Evolutionary conservation across 2,797 vertebrate species (phyloP).

Genomic region (Alfaro cultratus): DNA sequence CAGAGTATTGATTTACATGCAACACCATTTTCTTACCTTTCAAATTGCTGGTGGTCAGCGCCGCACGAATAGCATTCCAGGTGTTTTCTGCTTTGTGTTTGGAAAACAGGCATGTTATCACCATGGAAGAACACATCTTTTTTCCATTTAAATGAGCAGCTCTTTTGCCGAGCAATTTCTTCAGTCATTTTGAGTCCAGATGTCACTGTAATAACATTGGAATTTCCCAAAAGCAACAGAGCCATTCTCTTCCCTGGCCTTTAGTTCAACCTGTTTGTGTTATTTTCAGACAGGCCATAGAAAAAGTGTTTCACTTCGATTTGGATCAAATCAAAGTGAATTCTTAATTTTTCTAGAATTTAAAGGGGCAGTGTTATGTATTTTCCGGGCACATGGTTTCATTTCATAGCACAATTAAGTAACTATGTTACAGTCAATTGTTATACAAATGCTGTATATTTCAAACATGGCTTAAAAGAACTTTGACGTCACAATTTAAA

Average conservation of each 20-base stretch:
- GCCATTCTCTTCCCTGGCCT: conserved; percentile 24
- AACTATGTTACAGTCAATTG: background rate
- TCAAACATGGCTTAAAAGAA: no score
- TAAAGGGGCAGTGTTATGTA: background rate
- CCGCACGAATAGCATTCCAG: conserved; percentile 40
- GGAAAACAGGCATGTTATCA: conserved; percentile 18
- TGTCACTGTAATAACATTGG: conserved; percentile 29
- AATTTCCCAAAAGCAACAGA: conserved; percentile 35
- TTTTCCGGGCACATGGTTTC: background rate
- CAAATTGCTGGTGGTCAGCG: conserved; percentile 33
- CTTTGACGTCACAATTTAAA: background rate
- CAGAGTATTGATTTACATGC: conserved; percentile 65
- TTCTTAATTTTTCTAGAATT: background rate
- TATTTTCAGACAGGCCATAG: conserved; percentile 17
- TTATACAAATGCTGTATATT: background rate
- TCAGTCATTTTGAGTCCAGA: conserved; percentile 26
- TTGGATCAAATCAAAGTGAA: background rate
- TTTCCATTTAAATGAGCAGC: conserved; percentile 17
- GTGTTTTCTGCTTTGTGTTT: conserved; percentile 24
- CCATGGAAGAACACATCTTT: conserved; percentile 14
- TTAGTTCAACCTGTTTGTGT: conserved; percentile 11
- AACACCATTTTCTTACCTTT: conserved; percentile 50
- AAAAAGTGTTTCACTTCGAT: conserved; percentile 7
- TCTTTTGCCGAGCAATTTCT: conserved; percentile 17
- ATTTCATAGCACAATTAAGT: background rate